Conservation (phyloP, 1,140 invertebrate species). For the Saccostrea cuccullata region DNA sequence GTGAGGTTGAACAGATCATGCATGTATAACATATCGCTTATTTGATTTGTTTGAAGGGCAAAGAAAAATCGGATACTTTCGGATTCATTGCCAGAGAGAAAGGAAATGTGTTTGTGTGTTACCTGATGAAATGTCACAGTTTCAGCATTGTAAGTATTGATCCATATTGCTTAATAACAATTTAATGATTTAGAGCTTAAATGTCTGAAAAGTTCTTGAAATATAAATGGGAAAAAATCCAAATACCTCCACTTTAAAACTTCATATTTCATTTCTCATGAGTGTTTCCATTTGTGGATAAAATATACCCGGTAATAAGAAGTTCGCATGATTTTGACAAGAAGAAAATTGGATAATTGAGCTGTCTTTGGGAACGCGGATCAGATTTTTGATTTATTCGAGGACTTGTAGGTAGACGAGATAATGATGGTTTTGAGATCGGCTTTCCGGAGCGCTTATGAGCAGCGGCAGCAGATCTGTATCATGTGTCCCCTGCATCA, state of each 20-base stretch:
- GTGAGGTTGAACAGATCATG: no score
- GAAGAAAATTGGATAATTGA: neutral
- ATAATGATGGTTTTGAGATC: conserved; percentile 87
- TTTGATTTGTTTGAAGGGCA: conserved; percentile 81
- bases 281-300: neutral
- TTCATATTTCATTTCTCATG: neutral
- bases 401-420: conserved; percentile 79
- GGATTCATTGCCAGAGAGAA: conserved; percentile 93
- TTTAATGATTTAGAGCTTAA: neutral
- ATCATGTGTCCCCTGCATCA: conserved; percentile 97
- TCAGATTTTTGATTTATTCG: neutral
- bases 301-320: no score
- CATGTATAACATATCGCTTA: no score
- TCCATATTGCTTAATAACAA: neutral
- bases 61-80: conserved; percentile 90
- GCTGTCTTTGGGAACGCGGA: neutral
- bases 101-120: conserved; percentile 86
- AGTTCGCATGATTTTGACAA: neutral
- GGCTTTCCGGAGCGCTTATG: conserved; percentile 82
- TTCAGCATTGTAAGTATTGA: conserved; percentile 78
- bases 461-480: conserved; percentile 78
- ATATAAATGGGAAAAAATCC: neutral
- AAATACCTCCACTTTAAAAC: neutral
- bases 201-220: neutral
- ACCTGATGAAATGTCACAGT: conserved; percentile 94